Conservation (phyloP, 2,888 invertebrate genomes). For the Elmis aenea region DNA sequence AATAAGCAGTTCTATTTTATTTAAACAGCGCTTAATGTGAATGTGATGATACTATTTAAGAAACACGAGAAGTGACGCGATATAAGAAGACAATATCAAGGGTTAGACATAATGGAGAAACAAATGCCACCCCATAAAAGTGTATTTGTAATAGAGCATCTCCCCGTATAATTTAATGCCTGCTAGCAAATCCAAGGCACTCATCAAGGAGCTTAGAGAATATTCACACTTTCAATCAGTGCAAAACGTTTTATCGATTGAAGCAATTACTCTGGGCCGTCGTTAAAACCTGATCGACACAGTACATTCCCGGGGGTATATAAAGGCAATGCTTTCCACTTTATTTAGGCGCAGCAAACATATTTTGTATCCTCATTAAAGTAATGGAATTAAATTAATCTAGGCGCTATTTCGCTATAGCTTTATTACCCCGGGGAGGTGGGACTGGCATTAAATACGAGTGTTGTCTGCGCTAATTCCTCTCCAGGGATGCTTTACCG, state of each 20-base stretch:
- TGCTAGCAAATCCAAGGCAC: no score
- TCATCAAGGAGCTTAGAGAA: no score
- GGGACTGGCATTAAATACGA: constrained; percentile 40
- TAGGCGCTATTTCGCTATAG: constrained; percentile 42
- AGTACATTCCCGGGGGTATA: constrained; percentile 22
- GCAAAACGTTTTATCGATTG: constrained; percentile 35
- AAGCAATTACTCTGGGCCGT: constrained; percentile 34
- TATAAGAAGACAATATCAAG: no score
- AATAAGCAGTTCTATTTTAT: no score
- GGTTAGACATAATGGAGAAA: no score
- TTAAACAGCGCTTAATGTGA: no score
- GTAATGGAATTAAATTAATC: constrained; percentile 56
- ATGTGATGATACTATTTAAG: no score
- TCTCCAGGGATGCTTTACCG: constrained; percentile 42
- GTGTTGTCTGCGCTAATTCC: constrained; percentile 44
- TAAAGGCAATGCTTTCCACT: constrained; percentile 31
- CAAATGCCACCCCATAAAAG: no score
- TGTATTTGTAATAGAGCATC: no score
- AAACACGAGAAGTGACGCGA: no score
- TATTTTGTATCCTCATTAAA: constrained; percentile 54
- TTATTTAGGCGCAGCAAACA: constrained; percentile 35
- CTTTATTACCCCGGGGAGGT: constrained; percentile 40
- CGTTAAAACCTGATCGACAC: constrained; percentile 29
- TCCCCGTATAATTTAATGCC: no score
- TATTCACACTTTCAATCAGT: constrained; percentile 33